Conservation (phyloP, 1,140 invertebrate species). For the Zelostemma sp. region DNA sequence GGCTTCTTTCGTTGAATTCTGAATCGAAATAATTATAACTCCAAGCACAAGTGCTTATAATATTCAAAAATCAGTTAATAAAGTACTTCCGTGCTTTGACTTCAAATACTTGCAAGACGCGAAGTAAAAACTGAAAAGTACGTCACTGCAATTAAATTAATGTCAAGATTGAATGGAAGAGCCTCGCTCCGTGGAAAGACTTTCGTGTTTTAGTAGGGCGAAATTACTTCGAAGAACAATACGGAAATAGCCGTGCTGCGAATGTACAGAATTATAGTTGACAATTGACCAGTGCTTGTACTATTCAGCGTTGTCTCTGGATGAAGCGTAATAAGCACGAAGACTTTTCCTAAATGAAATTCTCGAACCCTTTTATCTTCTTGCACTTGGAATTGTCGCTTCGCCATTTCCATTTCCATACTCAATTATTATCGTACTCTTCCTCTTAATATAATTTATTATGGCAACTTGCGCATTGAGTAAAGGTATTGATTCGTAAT, state of each 20-base stretch:
- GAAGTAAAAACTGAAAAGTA: no score
- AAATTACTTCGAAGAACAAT: not conserved
- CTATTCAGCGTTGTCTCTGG: slow-evolving; percentile 16
- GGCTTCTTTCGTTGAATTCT: no score
- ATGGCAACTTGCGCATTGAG: slow-evolving; percentile 6
- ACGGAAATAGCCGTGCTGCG: slow-evolving; percentile 7
- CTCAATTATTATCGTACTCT: slow-evolving; percentile 14
- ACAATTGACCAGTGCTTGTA: slow-evolving; percentile 37
- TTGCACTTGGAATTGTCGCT: slow-evolving; percentile 9
- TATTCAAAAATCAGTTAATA: no score
- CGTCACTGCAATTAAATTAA: not conserved
- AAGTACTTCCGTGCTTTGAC: no score
- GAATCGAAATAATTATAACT: no score
- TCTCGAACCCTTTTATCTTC: slow-evolving; percentile 36
- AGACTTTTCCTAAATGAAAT: slow-evolving; percentile 62
- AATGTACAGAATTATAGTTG: slow-evolving; percentile 17
- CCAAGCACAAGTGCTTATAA: no score
- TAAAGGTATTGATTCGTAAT: slow-evolving; percentile 5
- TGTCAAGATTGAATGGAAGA: not conserved
- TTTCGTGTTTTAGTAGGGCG: no score
- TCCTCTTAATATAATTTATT: slow-evolving; percentile 14
- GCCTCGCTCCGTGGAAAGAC: not conserved
- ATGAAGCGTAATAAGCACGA: slow-evolving; percentile 54
- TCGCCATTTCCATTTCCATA: slow-evolving; percentile 8
- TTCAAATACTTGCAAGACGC: not conserved